Evolutionary conservation across 2,888 invertebrate genomes (phyloP), one percentile per base, ranked within the genome.

Genomic region (Agrotis clavis): DNA sequence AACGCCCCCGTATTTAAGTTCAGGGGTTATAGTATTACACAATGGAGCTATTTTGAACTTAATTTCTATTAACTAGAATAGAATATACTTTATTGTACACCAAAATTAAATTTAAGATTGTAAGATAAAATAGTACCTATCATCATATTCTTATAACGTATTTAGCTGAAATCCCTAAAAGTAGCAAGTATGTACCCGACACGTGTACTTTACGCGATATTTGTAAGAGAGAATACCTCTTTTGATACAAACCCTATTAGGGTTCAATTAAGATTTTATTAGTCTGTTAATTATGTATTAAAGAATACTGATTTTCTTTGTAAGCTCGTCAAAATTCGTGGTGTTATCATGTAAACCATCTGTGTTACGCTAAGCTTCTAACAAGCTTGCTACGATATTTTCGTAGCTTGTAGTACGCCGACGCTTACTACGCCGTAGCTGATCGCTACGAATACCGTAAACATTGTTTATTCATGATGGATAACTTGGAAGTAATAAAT

Each of bases 361-460:
- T 13, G 16, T 48, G 7, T 57, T 25, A 6, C 11, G 9, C 7
- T n/a, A 72, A 47, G 61, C 50, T 62, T 71, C 41, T 54, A 60
- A 53, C 9, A 66, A 47, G 50, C 61, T 64, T 35, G 60, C 63
- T 74, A 66, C 19, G 69, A 56, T 50, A 54, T 62, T 25, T 74
- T 87, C 77, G 84, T 81, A 77, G 74, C 74, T 67, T 74, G 73
- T 71, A 79, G 73, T 54, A 56, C 63, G 64, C 77, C 81, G n/a
- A 72, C 71, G 68, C 77, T 57, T 72, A 78, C 87, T 85, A 87
- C 88, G 87, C 65, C 84, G 88, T 86, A 87, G 88, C 76, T n/a
- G 68, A 59, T 75, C n/a, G 80, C 79, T 85, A 85, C 81, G 71
- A 67, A 50, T 54, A 59, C 6, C 56, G 59, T 67, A 73, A 81